These are phyloP conservation scores for Nyleta sp. DNA, from an alignment of 2,888 invertebrate species.

Conservation along the genomic window DNA sequence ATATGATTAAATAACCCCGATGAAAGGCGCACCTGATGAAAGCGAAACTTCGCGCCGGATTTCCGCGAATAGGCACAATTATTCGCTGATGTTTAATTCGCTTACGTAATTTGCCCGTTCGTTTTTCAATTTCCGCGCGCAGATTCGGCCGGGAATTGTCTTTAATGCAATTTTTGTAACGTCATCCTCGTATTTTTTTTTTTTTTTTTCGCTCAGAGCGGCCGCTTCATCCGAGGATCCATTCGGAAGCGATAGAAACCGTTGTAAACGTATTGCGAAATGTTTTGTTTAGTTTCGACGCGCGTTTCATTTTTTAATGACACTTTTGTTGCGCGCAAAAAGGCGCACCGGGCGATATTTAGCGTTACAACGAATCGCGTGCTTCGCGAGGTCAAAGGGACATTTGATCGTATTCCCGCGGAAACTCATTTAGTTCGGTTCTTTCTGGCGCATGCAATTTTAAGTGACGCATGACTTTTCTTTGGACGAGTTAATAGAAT, in stretches of 20 bases:
- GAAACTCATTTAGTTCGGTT: constrained; percentile 32
- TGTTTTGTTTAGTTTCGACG: constrained; percentile 8
- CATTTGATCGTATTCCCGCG: constrained; percentile 27
- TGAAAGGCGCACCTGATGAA: constrained; percentile 46
- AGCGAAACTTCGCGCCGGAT: constrained; percentile 34
- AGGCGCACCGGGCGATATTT: no score
- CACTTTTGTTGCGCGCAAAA: neutral
- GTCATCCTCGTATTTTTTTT: constrained; percentile 14
- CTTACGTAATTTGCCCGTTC: constrained; percentile 5
- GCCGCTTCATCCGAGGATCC: neutral
- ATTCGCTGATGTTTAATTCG: constrained; percentile 29
- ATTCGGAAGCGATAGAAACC: no score
- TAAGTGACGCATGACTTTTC: constrained; percentile 49
- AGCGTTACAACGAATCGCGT: neutral
- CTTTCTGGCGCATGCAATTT: constrained; percentile 31
- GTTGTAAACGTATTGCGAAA: neutral
- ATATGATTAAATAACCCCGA: constrained; percentile 51
- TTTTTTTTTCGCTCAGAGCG: no score
- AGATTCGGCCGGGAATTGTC: constrained; percentile 12
- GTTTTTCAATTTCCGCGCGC: neutral
- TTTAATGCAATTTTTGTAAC: constrained; percentile 22
- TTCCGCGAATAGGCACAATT: constrained; percentile 35
- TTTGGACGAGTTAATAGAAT: constrained; percentile 43
- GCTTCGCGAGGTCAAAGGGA: constrained; percentile 24
- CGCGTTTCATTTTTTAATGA: neutral